Evolutionary conservation across 2,797 vertebrate genomes (phyloP), one percentile per base, ranked within the genome.

Genomic region (Synaphobranchus kaupii): DNA sequence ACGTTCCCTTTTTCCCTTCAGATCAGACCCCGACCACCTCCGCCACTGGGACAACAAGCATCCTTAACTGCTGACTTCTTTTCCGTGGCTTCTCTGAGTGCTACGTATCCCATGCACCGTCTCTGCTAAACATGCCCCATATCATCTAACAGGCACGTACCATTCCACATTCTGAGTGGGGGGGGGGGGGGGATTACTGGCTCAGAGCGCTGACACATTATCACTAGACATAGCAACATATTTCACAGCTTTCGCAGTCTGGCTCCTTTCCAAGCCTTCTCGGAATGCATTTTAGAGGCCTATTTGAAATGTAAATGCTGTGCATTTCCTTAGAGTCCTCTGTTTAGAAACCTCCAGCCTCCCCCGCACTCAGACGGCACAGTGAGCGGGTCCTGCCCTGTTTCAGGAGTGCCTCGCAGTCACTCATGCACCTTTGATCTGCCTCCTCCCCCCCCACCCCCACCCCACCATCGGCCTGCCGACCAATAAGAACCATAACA

Each of bases 71-170:
- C 90, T 88, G 90, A 93, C 91, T 93, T 90, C 90, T 93, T 92
- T 90, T 85, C 90, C 86, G 50, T 48, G 90, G 90, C 87, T 90
- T 90, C 90, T 90, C 90, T 0, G 89, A 93, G 91, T 52, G 92
- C 91, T 89, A 92, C 87, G 87, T 94, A 92, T 91, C 93, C 94
- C 91, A 94, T 95, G 92, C 94, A 93, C 94, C 93, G 93, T 50
- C 89, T 94, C 95, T 92, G 93, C 92, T 96, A 93, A 93, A 95
- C 95, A 95, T 92, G 95, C 95, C 96, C 94, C 94, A 92, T 95
- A 96, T 98, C 97, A 97, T 97, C 95, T 97, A 96, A 96, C 96
- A 94, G 96, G 96, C 95, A 96, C 93, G 95, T 97, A 98, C 96
- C 97, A 97, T 95, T 96, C 91, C 92, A 92, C 90, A 93, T 94